Conservation (phyloP, 2,888 invertebrate genomes). For the Phytoseiulus persimilis region DNA sequence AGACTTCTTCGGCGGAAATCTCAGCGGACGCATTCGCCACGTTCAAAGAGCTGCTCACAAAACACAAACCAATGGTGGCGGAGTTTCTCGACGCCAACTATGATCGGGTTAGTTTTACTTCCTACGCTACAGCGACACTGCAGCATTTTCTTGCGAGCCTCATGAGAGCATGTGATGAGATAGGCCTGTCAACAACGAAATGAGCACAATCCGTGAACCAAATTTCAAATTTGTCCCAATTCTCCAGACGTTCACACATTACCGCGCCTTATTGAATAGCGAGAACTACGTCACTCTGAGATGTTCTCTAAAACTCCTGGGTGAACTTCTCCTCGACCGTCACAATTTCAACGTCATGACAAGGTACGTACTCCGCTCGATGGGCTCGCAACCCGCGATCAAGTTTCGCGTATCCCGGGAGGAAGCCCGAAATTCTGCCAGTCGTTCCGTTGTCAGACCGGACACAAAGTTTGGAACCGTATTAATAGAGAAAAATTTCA, state of each 20-base stretch:
- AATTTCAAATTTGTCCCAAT: no score
- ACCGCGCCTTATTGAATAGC: constrained; percentile 92
- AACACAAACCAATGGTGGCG: constrained; percentile 70
- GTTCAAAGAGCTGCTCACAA: constrained; percentile 92
- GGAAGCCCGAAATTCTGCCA: no score
- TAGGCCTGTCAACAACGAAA: background rate
- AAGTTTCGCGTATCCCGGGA: no score
- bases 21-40: constrained; percentile 99
- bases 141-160: no score
- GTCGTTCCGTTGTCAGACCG: no score
- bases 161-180: background rate
- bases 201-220: background rate
- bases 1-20: constrained; percentile 99
- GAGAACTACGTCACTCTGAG: constrained; percentile 98
- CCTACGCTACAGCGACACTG: no score
- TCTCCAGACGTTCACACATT: constrained; percentile 76
- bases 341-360: constrained; percentile 79
- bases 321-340: constrained; percentile 69
- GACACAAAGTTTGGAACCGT: no score
- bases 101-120: constrained; percentile 59
- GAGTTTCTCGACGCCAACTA: constrained; percentile 98
- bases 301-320: constrained; percentile 74
- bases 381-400: no score
- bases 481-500: constrained; percentile 47
- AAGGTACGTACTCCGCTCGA: background rate